These are phyloP conservation scores for Henricia sp. DNA, from an alignment of 53 echinoderm and acorn worm genomes.

Conservation along the genomic window DNA sequence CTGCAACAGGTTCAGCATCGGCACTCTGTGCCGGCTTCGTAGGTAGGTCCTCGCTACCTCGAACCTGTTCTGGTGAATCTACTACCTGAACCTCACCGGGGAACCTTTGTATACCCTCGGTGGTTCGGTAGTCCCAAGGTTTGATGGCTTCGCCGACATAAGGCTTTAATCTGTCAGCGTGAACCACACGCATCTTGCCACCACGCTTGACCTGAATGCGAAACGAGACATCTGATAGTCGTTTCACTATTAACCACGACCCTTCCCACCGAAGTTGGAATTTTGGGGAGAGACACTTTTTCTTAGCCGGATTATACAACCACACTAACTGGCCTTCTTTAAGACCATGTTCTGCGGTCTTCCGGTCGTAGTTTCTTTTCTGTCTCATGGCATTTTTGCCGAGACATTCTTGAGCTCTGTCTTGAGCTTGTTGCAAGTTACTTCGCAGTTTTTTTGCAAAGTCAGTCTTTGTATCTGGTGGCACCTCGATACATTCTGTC, in stretches of 20 bases:
- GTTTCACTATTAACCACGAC: not conserved
- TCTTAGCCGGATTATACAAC: not conserved
- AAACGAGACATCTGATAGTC: not conserved
- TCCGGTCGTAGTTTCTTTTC: not conserved
- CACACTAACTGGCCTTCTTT: not conserved
- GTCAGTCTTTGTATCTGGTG: not conserved
- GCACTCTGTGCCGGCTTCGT: no score
- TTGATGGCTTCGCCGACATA: no score
- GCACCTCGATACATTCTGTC: not conserved
- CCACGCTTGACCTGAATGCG: not conserved
- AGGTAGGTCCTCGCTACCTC: no score
- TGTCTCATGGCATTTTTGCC: not conserved
- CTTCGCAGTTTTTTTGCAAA: not conserved
- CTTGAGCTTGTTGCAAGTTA: not conserved
- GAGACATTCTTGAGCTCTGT: not conserved
- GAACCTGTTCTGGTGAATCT: no score
- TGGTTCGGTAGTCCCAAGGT: no score
- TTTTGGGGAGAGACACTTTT: not conserved
- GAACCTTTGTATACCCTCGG: no score
- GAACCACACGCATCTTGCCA: not conserved
- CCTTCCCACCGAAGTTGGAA: constrained; percentile 11
- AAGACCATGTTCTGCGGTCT: no score
- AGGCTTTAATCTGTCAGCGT: not conserved
- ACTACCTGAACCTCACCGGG: no score
- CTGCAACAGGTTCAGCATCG: no score